Base-by-base conservation (phyloP, 2,113 vertebrate genomes). In the Epinephelus lanceolatus region DNA sequence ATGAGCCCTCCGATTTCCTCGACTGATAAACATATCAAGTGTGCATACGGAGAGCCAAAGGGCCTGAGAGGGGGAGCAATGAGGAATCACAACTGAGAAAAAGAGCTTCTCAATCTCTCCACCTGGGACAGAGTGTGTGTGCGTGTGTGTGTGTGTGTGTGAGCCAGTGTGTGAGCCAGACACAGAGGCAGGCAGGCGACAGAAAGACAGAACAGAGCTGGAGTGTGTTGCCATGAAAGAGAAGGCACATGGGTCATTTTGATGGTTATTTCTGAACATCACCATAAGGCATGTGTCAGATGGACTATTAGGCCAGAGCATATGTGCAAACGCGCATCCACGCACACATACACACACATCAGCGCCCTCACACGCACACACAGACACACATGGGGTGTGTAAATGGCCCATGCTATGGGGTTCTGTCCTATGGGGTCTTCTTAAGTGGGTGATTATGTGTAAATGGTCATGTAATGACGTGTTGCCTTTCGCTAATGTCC, bases 401-500 rank as follows among this genome's bases (percentile, higher is more conserved):
- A 91, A 91, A 90, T 90, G 92, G 86, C 67, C 87, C 88, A 60
- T 91, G 83, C 71, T 78, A 86, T 83, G 73, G 60, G 55, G 73
- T 52, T 81, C 59, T 90, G 89, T 92, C 88, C 92, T 86, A 60
- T 90, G 87, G 88, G 92, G 67, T 87, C 80, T 79, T 88, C 80
- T 87, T 86, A 90, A 93, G 92, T 87, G 89, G 90, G 91, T 92
- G 89, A 93, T 93, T 91, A 93, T 86, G 89, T 87, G 79, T 87
- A 93, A 92, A 93, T 90, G 91, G 71, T 89, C 89, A 87, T 85
- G 91, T 92, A 92, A 93, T 91, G 91, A 91, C 87, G 82, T 91
- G 89, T 91, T 92, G 86, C 88, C 71, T 91, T 88, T 83, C 74
- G 10, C 86, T 91, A 92, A 92, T 91, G 91, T 92, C 82, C 82